Percentiles rank a stretch among this genome's conserved stretches.
phyloP scores from a whole-genome alignment of 2,797 vertebrate genomes.

The Petrocephalus schoutedeni region DNA sequence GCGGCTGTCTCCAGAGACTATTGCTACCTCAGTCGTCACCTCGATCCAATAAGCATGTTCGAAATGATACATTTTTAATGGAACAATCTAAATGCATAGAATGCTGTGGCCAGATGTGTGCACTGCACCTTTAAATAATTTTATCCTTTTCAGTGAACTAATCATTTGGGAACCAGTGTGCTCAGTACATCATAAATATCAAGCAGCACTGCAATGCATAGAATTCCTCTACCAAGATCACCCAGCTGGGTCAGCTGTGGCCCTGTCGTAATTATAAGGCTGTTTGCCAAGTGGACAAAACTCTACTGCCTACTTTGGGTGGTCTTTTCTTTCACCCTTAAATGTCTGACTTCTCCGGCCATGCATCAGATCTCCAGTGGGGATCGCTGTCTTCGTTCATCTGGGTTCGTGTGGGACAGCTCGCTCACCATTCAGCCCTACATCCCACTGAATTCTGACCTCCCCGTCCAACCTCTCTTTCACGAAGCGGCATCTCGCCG shows the following conservation, averaged over 20 bases:
- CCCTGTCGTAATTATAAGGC: not conserved
- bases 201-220: not conserved
- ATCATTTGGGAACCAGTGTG: not conserved
- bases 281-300: not conserved
- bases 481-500: not conserved
- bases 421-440: not conserved
- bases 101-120: not conserved
- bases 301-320: not conserved
- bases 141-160: not conserved
- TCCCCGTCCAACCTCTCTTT: not conserved
- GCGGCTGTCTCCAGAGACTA: not conserved
- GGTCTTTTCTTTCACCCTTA: not conserved
- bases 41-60: not conserved
- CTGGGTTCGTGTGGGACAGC: not conserved
- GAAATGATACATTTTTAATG: not conserved
- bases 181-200: not conserved
- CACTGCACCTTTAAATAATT: not conserved
- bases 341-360: not conserved
- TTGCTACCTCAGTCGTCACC: too few relatives aligned
- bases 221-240: not conserved
- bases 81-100: not conserved
- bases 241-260: not conserved
- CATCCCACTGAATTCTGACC: not conserved
- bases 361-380: not conserved
- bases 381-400: not conserved